Evolutionary conservation across 2,113 vertebrate genomes (phyloP), one percentile per base, ranked within the genome.

Genomic region (Mellivora capensis): DNA sequence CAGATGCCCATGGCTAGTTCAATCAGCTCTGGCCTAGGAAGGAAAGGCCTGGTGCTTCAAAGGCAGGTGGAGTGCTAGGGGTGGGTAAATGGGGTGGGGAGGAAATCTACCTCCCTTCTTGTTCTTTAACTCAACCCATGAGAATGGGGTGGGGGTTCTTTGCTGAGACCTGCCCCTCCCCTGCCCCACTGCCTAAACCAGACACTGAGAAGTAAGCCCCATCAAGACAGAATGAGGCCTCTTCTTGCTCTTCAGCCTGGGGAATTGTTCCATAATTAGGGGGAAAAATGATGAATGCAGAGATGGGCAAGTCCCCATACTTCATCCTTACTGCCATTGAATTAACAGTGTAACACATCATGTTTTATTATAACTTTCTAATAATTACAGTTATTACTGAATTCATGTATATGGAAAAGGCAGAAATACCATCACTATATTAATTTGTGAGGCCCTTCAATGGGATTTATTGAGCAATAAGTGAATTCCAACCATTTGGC

Each of bases 381-480:
- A 98, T 99, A 98, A 99, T 99, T 99, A 98, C 97, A 97, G 98
- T 98, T 98, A 98, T 98, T 98, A 98, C 97, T 97, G 97, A 98
- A 98, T 98, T 97, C 97, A 97, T 98, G 97, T 98, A 98, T 98
- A 98, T 98, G 97, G 98, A 98, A 96, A 98, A 98, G 97, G 98
- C 98, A 98, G 98, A 98, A 98, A 97, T 97, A 96, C 97, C 96
- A 98, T 98, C 94, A 85, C 96, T 97, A 96, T 98, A 97, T 98
- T 99, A 98, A 98, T 97, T 95, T 59, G 20, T 90, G 76, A 97
- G 77, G 96, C 59, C 95, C 92, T 97, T 98, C 98, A 93, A 49
- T 94, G 77, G 97, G 94, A 92, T 91, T 98, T 97, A 92, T 94
- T 87, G n/a, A 31, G 62, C 82, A 98, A 97, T 96, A 93, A 97